Base-by-base conservation (phyloP, 2,113 vertebrate species). In the Candoia aspera region DNA sequence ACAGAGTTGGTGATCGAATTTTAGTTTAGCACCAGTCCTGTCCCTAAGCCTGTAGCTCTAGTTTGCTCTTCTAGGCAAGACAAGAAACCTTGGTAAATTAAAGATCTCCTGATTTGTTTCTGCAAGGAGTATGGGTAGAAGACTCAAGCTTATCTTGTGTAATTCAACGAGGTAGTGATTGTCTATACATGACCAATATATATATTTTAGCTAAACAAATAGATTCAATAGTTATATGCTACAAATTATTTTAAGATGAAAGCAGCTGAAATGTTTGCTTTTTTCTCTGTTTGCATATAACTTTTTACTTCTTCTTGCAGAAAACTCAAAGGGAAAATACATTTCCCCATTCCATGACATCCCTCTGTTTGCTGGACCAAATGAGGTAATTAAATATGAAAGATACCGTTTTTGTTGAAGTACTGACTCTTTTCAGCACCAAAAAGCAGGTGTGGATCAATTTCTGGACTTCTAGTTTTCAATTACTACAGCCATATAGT, bases 341-440 rank as follows among this genome's bases (percentile, higher is more conserved):
- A 98, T 99, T 96, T 99, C 99, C 12, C 99, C 99, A 0, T 99
- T 99, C 95, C 99, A 99, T 94, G 99, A 99, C 92, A 99, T 99
- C 96, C 98, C 99, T 19, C 98, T 99, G 0, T 97, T 97, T 96
- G 97, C 96, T 83, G 96, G 93, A 79, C 90, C 95, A 60, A 96
- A 97, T 92, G 96, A 98, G 98, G 99, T 99, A 97, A 60, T 88
- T 93, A 33, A 86, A 92, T 89, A 90, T 53, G 11, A 54, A 86
- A 90, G 91, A 94, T 84, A 0, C 8, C 0, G 0, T 3, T 49
- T 15, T 53, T 90, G 94, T 92, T 17, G 37, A 91, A 54, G 57
- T 57, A 54, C 0, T 58, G 15, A 79, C n/a, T 68, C 64, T 79
- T 1, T 68, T 79, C n/a, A 37, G 68, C n/a, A 73, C n/a, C n/a